Base-by-base conservation (phyloP, 2,888 invertebrate species). In the Masnerella sp. region DNA sequence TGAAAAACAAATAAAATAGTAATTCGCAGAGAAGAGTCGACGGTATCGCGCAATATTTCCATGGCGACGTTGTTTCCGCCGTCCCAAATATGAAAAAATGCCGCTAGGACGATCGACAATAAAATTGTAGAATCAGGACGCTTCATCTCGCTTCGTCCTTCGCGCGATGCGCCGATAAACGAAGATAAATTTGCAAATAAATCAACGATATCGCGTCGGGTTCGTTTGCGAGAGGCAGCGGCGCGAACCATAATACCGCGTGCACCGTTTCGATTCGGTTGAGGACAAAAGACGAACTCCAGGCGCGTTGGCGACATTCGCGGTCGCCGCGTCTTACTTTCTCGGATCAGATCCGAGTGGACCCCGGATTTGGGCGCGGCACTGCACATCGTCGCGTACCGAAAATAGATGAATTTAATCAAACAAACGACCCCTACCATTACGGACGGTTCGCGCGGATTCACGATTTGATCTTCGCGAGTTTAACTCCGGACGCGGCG, bases 401-500 rank as follows among this genome's bases (percentile, higher is more conserved):
- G 81, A 81, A 82, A 85, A 81, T 81, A 82, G 80, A 82, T 82
- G 83, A 83, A 87, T 87, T 87, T 86, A 87, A 87, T 87, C 87
- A 87, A 87, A 85, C 80, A 78, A 79, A 77, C 80, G 75, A 68
- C 64, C 68, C 70, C 59, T 43, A 47, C 45, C 47, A 61, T 71
- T 64, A 54, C 75, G 77, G 81, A 80, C 82, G 80, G 81, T 82
- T 80, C 77, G 77, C 80, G 76, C 74, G 80, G 78, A 82, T 81
- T 80, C 82, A 79, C 81, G 80, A 82, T 84, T 83, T 82, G 81
- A 82, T 84, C 83, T 83, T 81, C 78, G 80, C 79, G 79, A 81
- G 78, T 81, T 82, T 71, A 79, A 80, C 82, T 82, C 81, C 47
- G 58, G 54, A 56, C 49, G 61, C 65, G 59, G 51, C 45, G 43